phyloP scores from a whole-genome alignment of 2,113 vertebrate genomes.

The Tragulus kanchil region DNA sequence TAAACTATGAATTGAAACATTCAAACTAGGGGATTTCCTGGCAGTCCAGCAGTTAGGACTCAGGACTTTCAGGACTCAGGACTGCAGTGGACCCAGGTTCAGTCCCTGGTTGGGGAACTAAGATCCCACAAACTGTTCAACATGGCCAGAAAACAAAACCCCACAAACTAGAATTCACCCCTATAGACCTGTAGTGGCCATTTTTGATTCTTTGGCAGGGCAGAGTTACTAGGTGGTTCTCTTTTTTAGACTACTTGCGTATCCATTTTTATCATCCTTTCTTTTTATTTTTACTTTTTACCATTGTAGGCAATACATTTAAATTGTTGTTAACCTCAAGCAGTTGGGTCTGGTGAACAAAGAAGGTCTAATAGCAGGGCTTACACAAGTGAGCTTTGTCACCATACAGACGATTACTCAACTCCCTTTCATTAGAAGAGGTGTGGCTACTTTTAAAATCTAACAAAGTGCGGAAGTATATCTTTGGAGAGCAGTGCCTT shows the following conservation, averaged over 20 bases:
- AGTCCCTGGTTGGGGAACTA: neutral
- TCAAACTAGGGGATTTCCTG: neutral
- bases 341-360: neutral
- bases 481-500: neutral
- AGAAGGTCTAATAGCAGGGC: neutral
- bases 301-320: neutral
- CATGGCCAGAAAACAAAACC: neutral
- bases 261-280: neutral
- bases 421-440: neutral
- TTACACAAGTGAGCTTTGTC: neutral
- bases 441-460: neutral
- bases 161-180: neutral
- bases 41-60: neutral
- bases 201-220: neutral
- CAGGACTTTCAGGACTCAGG: neutral
- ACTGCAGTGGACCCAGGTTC: neutral
- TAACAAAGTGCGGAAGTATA: neutral
- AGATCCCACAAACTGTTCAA: neutral
- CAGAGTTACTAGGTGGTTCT: neutral
- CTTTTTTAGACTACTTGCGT: neutral
- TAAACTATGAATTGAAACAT: neutral
- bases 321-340: slow-evolving; percentile 37
- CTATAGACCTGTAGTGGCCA: neutral
- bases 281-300: neutral
- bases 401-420: neutral